These are phyloP conservation scores for Schlechtendalia chinensis DNA, from an alignment of 1,140 invertebrate genomes.

Conservation along the genomic window DNA sequence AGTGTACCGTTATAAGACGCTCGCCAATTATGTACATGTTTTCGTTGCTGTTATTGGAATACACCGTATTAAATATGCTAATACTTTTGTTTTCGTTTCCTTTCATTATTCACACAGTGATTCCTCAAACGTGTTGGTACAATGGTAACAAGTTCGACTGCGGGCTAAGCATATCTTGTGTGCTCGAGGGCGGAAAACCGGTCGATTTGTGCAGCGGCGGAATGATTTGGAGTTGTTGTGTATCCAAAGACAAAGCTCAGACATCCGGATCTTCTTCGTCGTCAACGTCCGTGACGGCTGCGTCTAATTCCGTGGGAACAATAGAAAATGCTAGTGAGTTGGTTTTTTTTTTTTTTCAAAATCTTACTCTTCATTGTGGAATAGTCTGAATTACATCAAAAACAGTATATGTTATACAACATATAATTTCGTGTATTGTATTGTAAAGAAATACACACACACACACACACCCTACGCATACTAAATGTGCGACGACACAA, in stretches of 20 bases:
- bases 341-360: background rate
- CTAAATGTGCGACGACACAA: slow-evolving; percentile 17
- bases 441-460: background rate
- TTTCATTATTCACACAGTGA: slow-evolving; percentile 67
- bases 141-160: slow-evolving; percentile 85
- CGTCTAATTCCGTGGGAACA: slow-evolving; percentile 60
- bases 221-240: slow-evolving; percentile 89
- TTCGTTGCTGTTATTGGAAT: background rate
- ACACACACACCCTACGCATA: background rate
- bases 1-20: too few species aligned
- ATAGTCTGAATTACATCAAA: background rate
- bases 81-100: background rate
- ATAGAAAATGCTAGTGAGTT: slow-evolving; percentile 81
- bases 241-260: slow-evolving; percentile 67
- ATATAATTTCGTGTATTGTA: background rate
- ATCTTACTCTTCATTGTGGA: background rate
- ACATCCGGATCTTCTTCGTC: slow-evolving; percentile 44
- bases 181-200: slow-evolving; percentile 79
- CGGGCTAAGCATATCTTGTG: slow-evolving; percentile 84
- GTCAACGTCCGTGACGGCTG: slow-evolving; percentile 56
- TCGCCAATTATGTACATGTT: too few species aligned
- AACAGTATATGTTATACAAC: too few species aligned
- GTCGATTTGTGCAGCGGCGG: slow-evolving; percentile 89
- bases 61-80: background rate
- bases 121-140: slow-evolving; percentile 87